A percentile compares a stretch with the other conserved stretches of the same genome.
These are phyloP conservation scores for Pogonophryne albipinna DNA, from an alignment of 2,797 vertebrate genomes.

Conservation along the genomic window DNA sequence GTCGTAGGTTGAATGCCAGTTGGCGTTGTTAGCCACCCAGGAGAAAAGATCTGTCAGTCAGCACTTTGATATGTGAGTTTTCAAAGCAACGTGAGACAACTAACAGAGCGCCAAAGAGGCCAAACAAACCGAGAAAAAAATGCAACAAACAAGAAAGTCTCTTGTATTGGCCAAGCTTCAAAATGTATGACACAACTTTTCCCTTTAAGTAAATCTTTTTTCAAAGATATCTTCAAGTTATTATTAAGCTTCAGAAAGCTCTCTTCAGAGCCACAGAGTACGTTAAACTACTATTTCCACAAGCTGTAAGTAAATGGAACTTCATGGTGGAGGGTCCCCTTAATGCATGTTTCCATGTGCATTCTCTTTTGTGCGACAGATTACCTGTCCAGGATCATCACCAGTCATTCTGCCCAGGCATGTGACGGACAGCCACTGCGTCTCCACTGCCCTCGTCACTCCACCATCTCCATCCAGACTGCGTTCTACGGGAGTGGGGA, in stretches of 20 bases:
- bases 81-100: constrained; percentile 46
- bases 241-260: neutral
- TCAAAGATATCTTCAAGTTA: neutral
- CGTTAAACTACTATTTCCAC: neutral
- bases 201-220: too few relatives aligned
- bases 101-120: constrained; percentile 18
- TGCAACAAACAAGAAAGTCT: neutral
- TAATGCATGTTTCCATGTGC: neutral
- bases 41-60: constrained; percentile 24
- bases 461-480: constrained; percentile 93
- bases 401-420: constrained; percentile 91
- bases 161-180: neutral
- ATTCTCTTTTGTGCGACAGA: constrained; percentile 75
- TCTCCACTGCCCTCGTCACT: constrained; percentile 94
- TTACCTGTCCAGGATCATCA: constrained; percentile 95
- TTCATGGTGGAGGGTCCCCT: neutral
- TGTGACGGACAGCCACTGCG: constrained; percentile 91
- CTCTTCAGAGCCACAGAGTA: neutral
- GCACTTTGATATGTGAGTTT: constrained; percentile 24
- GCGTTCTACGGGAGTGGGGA: constrained; percentile 90
- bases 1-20: constrained; percentile 20
- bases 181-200: neutral
- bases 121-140: neutral
- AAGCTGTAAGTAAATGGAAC: neutral
- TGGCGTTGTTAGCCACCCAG: constrained; percentile 25